Evolutionary conservation across 2,797 vertebrate genomes (phyloP).

Genomic region (Mus spretus): DNA sequence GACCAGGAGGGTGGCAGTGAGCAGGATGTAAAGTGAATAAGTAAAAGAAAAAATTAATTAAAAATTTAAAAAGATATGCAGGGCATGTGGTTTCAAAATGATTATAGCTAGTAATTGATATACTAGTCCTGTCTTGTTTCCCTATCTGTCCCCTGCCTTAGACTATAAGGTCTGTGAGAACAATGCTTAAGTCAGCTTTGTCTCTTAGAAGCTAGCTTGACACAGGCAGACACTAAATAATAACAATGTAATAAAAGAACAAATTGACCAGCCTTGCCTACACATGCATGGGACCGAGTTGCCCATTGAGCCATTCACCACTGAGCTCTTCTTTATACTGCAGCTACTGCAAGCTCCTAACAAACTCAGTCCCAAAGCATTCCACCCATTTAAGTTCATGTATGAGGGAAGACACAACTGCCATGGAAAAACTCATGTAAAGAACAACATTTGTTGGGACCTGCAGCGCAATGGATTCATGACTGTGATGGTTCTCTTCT

Average conservation of each 20-base stretch:
- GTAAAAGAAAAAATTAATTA: not conserved
- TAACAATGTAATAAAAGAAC: not conserved
- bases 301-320: not conserved
- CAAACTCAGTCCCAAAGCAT: not conserved
- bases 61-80: not conserved
- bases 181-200: not conserved
- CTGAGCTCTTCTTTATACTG: not conserved
- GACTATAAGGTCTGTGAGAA: not conserved
- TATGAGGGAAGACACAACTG: not conserved
- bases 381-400: not conserved
- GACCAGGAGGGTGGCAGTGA: not conserved
- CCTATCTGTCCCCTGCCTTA: not conserved
- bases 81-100: slow-evolving; percentile 31
- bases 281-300: not conserved
- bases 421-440: not conserved
- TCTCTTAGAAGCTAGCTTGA: slow-evolving; percentile 26
- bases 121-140: slow-evolving; percentile 32
- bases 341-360: not conserved
- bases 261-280: slow-evolving; percentile 6
- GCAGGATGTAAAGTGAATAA: not conserved
- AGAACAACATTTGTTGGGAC: not conserved
- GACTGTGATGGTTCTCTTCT: not conserved
- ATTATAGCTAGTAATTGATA: slow-evolving; percentile 17
- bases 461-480: not conserved
- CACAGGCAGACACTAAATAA: slow-evolving; percentile 24